These are phyloP conservation scores for Drosophila ustulata DNA, from an alignment of 2,888 invertebrate species.

Conservation along the genomic window DNA sequence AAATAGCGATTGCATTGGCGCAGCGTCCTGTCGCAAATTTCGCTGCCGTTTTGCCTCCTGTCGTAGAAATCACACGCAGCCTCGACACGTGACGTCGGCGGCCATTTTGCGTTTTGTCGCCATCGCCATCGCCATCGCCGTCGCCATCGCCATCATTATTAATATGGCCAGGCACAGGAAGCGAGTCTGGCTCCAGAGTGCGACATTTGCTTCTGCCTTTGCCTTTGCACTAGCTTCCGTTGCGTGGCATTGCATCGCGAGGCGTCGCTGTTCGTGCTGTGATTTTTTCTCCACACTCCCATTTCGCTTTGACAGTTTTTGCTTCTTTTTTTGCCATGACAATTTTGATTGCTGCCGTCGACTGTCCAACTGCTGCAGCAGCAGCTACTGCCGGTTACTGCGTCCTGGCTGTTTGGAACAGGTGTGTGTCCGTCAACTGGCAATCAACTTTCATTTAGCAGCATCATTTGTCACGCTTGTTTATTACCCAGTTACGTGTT, in stretches of 20 bases:
- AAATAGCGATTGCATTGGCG: slow-evolving; percentile 24
- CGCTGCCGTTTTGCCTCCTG: slow-evolving; percentile 51
- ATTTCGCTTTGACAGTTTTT: not conserved
- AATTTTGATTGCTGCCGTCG: slow-evolving; percentile 65
- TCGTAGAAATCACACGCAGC: slow-evolving; percentile 71
- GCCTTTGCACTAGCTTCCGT: slow-evolving; percentile 66
- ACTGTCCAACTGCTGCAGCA: slow-evolving; percentile 2
- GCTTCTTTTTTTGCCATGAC: slow-evolving; percentile 45
- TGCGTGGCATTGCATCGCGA: slow-evolving; percentile 55
- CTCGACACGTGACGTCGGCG: slow-evolving; percentile 72
- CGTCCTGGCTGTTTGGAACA: not conserved
- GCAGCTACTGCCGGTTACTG: not conserved
- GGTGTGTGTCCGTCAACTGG: slow-evolving; percentile 68
- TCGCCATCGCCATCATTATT: slow-evolving; percentile 69
- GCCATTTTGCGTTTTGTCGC: slow-evolving; percentile 72
- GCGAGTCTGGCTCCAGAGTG: slow-evolving; percentile 23
- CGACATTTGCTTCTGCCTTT: slow-evolving; percentile 52
- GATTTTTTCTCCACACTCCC: slow-evolving; percentile 54
- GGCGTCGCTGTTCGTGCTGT: slow-evolving; percentile 40
- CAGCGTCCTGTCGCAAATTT: slow-evolving; percentile 22
- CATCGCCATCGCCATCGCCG: slow-evolving; percentile 48
- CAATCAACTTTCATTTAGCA: slow-evolving; percentile 85
- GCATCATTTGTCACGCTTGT: slow-evolving; percentile 85
- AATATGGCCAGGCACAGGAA: slow-evolving; percentile 55
- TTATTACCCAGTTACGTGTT: slow-evolving; percentile 79